phyloP scores from a whole-genome alignment of 1,140 invertebrate genomes.

The Melitaea cinxia region DNA sequence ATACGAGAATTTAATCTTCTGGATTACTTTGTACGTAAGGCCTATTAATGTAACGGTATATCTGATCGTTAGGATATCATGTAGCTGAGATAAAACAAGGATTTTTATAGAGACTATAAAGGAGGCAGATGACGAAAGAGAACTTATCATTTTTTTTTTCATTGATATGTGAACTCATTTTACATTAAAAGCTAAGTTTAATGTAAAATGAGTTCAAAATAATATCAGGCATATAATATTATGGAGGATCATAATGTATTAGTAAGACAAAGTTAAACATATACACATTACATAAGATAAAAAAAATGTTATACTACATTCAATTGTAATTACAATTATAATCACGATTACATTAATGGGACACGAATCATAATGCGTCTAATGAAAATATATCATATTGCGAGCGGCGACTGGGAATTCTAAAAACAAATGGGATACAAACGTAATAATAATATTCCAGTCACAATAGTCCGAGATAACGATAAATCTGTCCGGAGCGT shows the following conservation, averaged over 20 bases:
- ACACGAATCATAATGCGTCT: neutral
- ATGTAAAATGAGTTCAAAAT: no score
- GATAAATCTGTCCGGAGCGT: slow-evolving; percentile 63
- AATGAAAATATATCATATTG: neutral
- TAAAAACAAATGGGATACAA: slow-evolving; percentile 34
- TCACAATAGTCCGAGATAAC: slow-evolving; percentile 49
- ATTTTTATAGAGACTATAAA: no score
- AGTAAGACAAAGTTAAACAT: neutral
- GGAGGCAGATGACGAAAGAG: no score
- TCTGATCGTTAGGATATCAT: neutral
- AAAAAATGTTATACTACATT: neutral
- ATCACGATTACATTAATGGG: neutral
- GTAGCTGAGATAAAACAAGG: neutral
- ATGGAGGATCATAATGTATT: no score
- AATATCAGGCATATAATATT: no score
- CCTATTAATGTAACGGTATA: slow-evolving; percentile 17
- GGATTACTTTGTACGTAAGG: slow-evolving; percentile 21
- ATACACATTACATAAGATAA: neutral
- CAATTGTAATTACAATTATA: neutral
- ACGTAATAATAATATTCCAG: slow-evolving; percentile 58
- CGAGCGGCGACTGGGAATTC: slow-evolving; percentile 3
- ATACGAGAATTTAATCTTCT: slow-evolving; percentile 39
- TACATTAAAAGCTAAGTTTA: no score
- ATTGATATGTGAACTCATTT: no score
- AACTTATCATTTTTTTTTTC: no score